Base-by-base conservation (phyloP, 2,113 vertebrate genomes). In the Drymodes brunneopygia region DNA sequence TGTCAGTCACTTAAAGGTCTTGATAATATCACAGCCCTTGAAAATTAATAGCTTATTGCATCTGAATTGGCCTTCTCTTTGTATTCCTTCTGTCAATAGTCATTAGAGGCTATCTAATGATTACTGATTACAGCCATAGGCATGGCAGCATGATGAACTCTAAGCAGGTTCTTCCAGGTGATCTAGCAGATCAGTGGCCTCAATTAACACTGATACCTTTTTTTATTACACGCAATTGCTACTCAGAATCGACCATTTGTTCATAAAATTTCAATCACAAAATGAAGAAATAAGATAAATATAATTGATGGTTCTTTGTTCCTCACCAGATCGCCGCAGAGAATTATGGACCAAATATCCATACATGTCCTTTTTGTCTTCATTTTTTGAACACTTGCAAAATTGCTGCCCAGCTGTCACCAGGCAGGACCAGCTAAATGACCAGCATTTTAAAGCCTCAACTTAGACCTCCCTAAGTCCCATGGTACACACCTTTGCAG, bases 251-350 rank as follows among this genome's bases (percentile, higher is more conserved):
- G 87, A 79, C 17, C 5, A 42, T n/a, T 38, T 79, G 24, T 66
- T 81, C 40, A 12, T 56, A 61, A 56, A 38, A 80, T 33, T 82
- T 36, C 58, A 61, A 53, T 31, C 10, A 61, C 45, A 90, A 70
- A 86, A 75, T 33, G 31, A 80, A 92, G 16, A 79, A 67, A 64
- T 23, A 67, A 72, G 33, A 38, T 79, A 85, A 87, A 74, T 65
- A 42, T 44, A 57, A 66, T 24, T 23, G 24, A 47, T 25, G 51
- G 11, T 12, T 75, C 10, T 62, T 4, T 61, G 23, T 35, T 81
- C 8, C 28, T 70, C 0, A 0, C 6, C 25, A 67, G 42, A 42
- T 19, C 0, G 0, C 18, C 24, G 14, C 22, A 69, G 47, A 67
- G 44, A 47, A 5, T 44, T 57, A 51, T 0, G 4, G 27, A 69